phyloP scores from a whole-genome alignment of 2,797 vertebrate species.

The Lerista edwardsae region DNA sequence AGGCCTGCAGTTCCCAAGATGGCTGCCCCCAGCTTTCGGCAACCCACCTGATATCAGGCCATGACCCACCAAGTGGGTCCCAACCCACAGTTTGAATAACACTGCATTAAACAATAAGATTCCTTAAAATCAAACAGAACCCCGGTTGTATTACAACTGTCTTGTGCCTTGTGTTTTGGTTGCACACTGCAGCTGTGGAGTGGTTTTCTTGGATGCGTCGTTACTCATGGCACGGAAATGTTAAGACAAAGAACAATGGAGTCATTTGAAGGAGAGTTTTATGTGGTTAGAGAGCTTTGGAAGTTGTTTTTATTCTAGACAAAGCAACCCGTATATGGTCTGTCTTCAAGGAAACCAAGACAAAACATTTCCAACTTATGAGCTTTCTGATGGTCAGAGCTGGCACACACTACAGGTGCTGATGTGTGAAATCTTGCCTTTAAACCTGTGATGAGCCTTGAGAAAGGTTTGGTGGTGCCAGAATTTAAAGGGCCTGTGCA shows the following conservation, averaged over 20 bases:
- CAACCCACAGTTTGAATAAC: no score
- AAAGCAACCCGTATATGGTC: background rate
- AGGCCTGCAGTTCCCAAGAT: no score
- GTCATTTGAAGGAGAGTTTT: background rate
- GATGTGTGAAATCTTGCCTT: background rate
- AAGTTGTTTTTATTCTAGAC: background rate
- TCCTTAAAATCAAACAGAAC: background rate
- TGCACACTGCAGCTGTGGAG: background rate
- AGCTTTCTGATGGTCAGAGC: background rate
- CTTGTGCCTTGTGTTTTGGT: background rate
- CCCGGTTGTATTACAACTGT: background rate
- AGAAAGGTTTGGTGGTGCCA: background rate
- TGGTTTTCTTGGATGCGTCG: background rate
- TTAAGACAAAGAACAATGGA: background rate
- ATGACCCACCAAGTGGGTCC: no score
- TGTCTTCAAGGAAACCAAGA: constrained; percentile 1
- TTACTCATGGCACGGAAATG: constrained; percentile 2
- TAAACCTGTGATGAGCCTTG: background rate
- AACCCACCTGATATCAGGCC: no score
- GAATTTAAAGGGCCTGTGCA: background rate
- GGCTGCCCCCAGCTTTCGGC: no score
- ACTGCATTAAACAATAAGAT: background rate
- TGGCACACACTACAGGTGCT: background rate
- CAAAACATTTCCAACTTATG: background rate
- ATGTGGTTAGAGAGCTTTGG: background rate